Evolutionary conservation across 2,113 vertebrate species (phyloP), one percentile per base, ranked within the genome.

Genomic region (Bujurquina vittata): DNA sequence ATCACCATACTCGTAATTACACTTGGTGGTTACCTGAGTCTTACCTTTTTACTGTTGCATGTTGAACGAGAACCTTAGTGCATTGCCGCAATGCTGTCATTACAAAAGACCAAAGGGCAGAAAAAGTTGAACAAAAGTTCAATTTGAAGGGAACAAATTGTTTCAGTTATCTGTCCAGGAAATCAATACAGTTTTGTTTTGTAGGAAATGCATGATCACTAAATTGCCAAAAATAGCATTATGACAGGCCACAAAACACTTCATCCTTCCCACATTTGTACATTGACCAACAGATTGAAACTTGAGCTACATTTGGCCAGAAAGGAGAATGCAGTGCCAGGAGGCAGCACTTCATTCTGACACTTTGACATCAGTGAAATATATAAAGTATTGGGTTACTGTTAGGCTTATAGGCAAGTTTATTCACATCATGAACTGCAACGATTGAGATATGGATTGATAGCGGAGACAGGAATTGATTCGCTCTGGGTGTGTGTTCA

Each of bases 381-480:
- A 94, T 93, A 93, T 93, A 89, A 93, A 93, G 88, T 90, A 93
- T 94, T 91, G 91, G 89, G 93, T 94, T 94, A 90, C 93, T 80
- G 89, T 92, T 86, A 65, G 84, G 89, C 69, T 89, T 80, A 69
- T 83, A 80, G 89, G 89, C 84, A 72, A 88, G 92, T 93, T 95
- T 95, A 94, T 95, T 95, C 92, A 95, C 94, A 91, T 94, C 88
- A 88, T 87, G 89, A 90, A 89, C 86, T 86, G 57, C 79, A 88
- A 78, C 89, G 91, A 93, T 93, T 88, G 81, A 91, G 93, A 91
- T 95, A 96, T 96, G 91, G 95, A 96, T 96, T 96, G 95, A 95
- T 94, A 96, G 95, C 59, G 85, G 95, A 96, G 95, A 95, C 89
- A 90, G 83, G 89, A 93, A 96, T 96, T 95, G 95, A 95, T 95